Base-by-base conservation (phyloP, 2,797 vertebrate species). In the Hypotaenidia okinawae region DNA sequence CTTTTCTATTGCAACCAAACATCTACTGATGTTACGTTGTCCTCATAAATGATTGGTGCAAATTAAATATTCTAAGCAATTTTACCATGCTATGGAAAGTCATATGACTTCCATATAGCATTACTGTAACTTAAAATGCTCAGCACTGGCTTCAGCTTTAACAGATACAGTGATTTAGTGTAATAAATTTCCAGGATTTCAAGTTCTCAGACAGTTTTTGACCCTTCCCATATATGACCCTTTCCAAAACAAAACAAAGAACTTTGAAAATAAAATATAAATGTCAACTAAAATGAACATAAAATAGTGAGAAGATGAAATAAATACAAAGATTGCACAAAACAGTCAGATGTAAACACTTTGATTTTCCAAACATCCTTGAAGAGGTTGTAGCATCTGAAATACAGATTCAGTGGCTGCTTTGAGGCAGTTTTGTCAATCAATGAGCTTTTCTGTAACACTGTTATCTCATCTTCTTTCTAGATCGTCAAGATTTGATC, bases 321-420 rank as follows among this genome's bases (percentile, higher is more conserved):
- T 99, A 99, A 99, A 99, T 99, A 99, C 95, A 96, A 98, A 97
- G 98, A 99, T 99, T 99, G 99, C 99, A 99, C 99, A 98, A 98
- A 91, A 98, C 93, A 98, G 98, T 98, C 97, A 98, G 98, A 98
- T 97, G 98, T 98, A 98, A 98, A 98, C 98, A 98, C 98, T 98
- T 98, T 68, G 94, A 90, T 97, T 97, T 97, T 96, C 95, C 97
- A 97, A 96, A 94, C 88, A 97, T 98, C 94, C 90, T 95, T 95
- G 94, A 96, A 93, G 92, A 96, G 83, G 95, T 91, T 89, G 96
- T 96, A 97, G 96, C 94, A 94, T 97, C 97, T 96, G 97, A 97
- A 96, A 95, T 92, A 96, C 76, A 96, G 95, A 90, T 91, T 94
- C 92, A 90, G 95, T 94, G 90, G 96, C 95, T 96, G 94, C 95